Base-by-base conservation (phyloP, 2,113 vertebrate genomes). In the Anarrhichthys ocellatus region DNA sequence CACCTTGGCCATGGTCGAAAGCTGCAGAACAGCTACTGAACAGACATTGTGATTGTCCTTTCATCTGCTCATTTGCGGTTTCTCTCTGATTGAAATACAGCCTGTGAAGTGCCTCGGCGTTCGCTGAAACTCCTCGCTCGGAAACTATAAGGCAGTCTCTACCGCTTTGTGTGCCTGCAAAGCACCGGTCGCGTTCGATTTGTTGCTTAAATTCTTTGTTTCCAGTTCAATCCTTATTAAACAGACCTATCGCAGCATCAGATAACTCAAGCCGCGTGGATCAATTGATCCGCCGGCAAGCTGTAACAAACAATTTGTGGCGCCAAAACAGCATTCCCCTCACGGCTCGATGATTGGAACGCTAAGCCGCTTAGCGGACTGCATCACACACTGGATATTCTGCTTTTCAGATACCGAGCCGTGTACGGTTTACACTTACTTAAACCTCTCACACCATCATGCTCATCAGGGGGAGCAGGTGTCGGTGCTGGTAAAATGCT, bases 361-460 rank as follows among this genome's bases (percentile, higher is more conserved):
- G 61, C 80, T 89, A 92, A 93, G 82, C 84, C 2, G 88, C 89
- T 92, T 89, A 90, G 80, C 32, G 72, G 85, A 85, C 56, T 46
- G 44, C 68, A 82, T 69, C 76, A 22, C 72, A 82, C 66, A 44
- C n/a, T 42, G 78, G 66, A 82, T 64, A 65, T 50, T 74, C 76
- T 69, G 84, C 77, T 82, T 86, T 90, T 82, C 78, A 84, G 78
- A 80, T 61, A 62, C 62, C 7, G 14, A 36, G 70, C 54, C 78
- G 82, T 70, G 27, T 54, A 34, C 65, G 73, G 46, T 87, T 85
- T 86, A 69, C 73, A 85, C 82, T 78, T 77, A 34, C 15, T 56
- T 74, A 80, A 90, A 89, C 73, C 86, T 89, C 81, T 84, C 74
- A 84, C 24, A 44, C 1, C 22, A 65, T 63, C 20, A 32, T 8